Evolutionary conservation across 53 echinoderm and acorn worm genomes (phyloP).

Genomic region (Holothuria leucospilota): DNA sequence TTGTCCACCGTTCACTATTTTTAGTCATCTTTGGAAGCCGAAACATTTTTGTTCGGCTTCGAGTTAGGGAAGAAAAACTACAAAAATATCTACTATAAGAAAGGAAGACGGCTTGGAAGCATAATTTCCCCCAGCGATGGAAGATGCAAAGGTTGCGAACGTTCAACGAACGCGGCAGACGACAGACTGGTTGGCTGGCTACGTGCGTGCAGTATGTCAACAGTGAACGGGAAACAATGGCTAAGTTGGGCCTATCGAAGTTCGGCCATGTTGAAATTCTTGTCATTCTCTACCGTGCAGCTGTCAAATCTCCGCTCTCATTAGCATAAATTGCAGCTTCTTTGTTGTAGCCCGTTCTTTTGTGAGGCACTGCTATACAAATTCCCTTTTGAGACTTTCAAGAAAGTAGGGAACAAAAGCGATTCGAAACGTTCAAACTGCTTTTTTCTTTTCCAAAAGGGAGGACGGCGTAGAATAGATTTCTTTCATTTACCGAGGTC

Average conservation of each 20-base stretch:
- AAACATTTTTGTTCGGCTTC: background rate
- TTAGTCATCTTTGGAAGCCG: slow-evolving; percentile 31
- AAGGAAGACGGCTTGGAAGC: slow-evolving; percentile 44
- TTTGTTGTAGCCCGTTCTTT: slow-evolving; percentile 31
- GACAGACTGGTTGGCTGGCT: slow-evolving; percentile 11
- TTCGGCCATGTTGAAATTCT: slow-evolving; percentile 50
- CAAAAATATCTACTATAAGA: slow-evolving; percentile 17
- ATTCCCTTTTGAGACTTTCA: no score
- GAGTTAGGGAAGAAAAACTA: background rate
- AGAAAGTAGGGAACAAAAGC: slow-evolving; percentile 22
- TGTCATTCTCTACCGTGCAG: slow-evolving; percentile 40
- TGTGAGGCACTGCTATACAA: background rate
- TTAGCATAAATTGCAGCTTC: slow-evolving; percentile 49
- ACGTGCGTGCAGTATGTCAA: slow-evolving; percentile 25
- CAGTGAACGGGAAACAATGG: slow-evolving; percentile 44
- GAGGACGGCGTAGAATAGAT: slow-evolving; percentile 14
- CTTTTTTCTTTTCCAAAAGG: background rate
- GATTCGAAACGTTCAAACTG: slow-evolving; percentile 23
- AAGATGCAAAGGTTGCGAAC: slow-evolving; percentile 16
- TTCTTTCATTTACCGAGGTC: background rate
- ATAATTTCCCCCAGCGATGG: slow-evolving; percentile 5
- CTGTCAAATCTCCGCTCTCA: slow-evolving; percentile 39
- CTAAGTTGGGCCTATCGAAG: slow-evolving; percentile 38
- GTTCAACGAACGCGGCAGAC: slow-evolving; percentile 19
- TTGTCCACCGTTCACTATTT: slow-evolving; percentile 19